Conservation (phyloP, 2,797 vertebrate genomes). For the Poecilia gillii region DNA sequence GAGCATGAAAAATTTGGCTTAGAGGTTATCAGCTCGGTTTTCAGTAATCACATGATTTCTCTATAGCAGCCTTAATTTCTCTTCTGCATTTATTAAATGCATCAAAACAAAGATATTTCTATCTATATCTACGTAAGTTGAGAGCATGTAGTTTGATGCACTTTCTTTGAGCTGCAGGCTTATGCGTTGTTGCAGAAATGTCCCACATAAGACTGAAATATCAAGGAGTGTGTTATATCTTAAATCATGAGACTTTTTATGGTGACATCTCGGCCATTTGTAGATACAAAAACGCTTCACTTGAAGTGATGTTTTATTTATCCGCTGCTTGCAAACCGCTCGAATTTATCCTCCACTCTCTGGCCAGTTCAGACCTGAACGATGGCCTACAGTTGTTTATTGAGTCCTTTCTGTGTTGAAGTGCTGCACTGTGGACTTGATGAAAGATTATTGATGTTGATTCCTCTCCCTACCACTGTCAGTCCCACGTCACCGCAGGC, state of each 20-base stretch:
- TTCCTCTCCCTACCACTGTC: conserved; percentile 78
- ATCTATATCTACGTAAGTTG: background rate
- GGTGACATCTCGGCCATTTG: background rate
- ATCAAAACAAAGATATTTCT: background rate
- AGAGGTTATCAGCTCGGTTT: background rate
- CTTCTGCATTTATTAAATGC: background rate
- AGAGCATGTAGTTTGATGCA: background rate
- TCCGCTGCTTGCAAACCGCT: conserved; percentile 8
- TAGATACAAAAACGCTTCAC: background rate
- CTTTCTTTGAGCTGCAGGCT: background rate
- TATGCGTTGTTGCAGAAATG: background rate
- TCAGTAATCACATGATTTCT: background rate
- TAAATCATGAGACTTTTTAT: background rate
- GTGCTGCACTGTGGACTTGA: conserved; percentile 76
- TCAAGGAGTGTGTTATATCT: background rate
- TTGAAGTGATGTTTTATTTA: conserved; percentile 13
- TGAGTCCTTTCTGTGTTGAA: conserved; percentile 77
- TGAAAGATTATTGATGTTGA: conserved; percentile 87
- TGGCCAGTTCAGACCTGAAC: conserved; percentile 67
- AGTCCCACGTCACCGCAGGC: conserved; percentile 70
- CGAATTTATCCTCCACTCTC: conserved; percentile 39
- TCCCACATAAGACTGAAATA: background rate
- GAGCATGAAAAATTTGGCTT: background rate
- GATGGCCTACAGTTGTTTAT: conserved; percentile 83
- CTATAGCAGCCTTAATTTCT: background rate